Evolutionary conservation across 2,888 invertebrate genomes (phyloP).

Genomic region (Dynastes maya): DNA sequence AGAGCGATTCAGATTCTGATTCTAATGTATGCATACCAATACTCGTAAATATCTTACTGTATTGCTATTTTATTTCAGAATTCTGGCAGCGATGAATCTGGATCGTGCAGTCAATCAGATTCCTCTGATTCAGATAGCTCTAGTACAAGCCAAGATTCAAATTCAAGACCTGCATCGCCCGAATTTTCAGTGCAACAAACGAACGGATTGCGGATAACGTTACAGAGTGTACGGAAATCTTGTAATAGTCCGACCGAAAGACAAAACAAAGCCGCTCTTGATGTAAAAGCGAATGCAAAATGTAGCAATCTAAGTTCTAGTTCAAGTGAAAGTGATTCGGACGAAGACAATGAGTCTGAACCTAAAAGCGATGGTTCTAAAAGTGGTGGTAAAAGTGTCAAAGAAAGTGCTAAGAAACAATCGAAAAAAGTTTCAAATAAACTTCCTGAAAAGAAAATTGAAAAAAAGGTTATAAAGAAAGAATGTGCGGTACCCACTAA

Average conservation of each 20-base stretch:
- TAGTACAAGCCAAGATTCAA: conserved; percentile 67
- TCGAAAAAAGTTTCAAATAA: conserved; percentile 67
- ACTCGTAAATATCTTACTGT: background rate
- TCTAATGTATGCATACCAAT: conserved; percentile 67
- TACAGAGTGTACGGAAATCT: conserved; percentile 75
- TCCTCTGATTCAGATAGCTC: conserved; percentile 69
- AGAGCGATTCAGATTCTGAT: conserved; percentile 75
- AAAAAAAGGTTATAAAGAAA: conserved; percentile 57
- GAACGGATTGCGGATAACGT: conserved; percentile 76
- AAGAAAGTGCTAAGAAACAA: conserved; percentile 55
- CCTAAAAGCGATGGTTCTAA: conserved; percentile 71
- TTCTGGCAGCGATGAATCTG: conserved; percentile 70
- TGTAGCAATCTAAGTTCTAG: conserved; percentile 59
- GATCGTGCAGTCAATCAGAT: conserved; percentile 68
- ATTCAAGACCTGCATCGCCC: conserved; percentile 67
- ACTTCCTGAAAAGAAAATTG: conserved; percentile 65
- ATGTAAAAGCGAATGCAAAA: conserved; percentile 52
- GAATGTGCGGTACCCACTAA: conserved; percentile 50
- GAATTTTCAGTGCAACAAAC: conserved; percentile 78
- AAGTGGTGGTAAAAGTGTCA: conserved; percentile 58
- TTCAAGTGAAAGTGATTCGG: conserved; percentile 72
- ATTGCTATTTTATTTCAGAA: conserved; percentile 65
- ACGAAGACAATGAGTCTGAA: conserved; percentile 69
- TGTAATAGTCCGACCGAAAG: conserved; percentile 65
- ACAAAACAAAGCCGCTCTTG: conserved; percentile 47